Evolutionary conservation across 53 echinoderm and acorn worm genomes (phyloP).

Genomic region (Zoroaster sp.): DNA sequence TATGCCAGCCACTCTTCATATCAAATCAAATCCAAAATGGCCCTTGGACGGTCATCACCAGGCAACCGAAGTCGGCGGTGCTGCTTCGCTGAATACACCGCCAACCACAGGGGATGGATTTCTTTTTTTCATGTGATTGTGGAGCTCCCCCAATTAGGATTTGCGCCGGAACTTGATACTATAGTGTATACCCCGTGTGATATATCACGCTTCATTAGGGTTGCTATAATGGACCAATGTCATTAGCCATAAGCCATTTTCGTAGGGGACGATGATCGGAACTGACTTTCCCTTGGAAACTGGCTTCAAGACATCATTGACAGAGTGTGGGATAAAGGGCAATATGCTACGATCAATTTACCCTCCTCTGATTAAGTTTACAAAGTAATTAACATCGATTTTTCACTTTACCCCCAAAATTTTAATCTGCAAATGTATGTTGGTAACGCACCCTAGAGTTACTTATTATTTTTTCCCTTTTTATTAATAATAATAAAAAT

Average conservation of each 20-base stretch:
- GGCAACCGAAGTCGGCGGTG: background rate
- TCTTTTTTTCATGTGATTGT: background rate
- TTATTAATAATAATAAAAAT: too few relatives aligned
- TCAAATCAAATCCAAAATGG: background rate
- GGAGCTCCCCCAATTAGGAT: background rate
- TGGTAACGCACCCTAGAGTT: background rate
- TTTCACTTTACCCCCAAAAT: background rate
- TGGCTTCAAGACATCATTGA: background rate
- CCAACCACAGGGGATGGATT: background rate
- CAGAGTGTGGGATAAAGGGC: background rate
- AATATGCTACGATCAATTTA: background rate
- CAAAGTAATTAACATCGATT: background rate
- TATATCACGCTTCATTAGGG: conserved; percentile 1
- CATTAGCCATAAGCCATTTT: background rate
- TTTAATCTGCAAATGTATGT: background rate
- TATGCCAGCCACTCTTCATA: background rate
- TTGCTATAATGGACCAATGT: conserved; percentile 1
- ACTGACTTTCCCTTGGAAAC: background rate
- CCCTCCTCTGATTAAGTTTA: background rate
- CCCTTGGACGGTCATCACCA: background rate
- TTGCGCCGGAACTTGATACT: background rate
- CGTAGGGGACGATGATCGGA: background rate
- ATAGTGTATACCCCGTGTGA: background rate
- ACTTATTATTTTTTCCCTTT: background rate
- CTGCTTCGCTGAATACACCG: background rate